phyloP scores from a whole-genome alignment of 2,113 vertebrate genomes.

The Callocephalon fimbriatum region DNA sequence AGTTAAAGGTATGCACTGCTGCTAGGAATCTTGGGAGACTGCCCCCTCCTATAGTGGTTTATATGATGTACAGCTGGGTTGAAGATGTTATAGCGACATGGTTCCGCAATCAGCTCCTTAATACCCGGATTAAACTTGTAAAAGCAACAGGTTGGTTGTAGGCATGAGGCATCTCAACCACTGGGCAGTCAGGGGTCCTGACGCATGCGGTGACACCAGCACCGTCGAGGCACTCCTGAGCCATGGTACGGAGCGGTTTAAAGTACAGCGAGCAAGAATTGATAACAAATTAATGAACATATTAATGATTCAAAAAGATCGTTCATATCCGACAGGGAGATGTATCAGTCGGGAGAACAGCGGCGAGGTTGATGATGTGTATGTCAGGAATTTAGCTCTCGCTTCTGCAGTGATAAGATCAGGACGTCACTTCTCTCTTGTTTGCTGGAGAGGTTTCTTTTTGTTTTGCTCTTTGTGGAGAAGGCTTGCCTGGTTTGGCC shows the following conservation, averaged over 20 bases:
- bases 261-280: conserved; percentile 13
- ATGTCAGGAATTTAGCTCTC: not conserved
- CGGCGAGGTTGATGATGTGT: conserved; percentile 15
- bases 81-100: conserved; percentile 84
- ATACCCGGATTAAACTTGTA: conserved; percentile 80
- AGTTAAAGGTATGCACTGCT: conserved; percentile 77
- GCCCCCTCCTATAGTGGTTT: conserved; percentile 82
- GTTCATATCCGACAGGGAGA: conserved; percentile 16
- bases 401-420: not conserved
- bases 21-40: conserved; percentile 79
- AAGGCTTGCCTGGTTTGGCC: not conserved
- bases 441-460: not conserved
- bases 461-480: not conserved
- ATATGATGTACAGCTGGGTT: conserved; percentile 82
- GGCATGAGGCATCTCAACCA: conserved; percentile 66
- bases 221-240: not conserved
- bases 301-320: conserved; percentile 63
- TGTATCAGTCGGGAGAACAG: not conserved
- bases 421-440: conserved; percentile 22
- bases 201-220: not conserved
- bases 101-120: conserved; percentile 78
- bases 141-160: conserved; percentile 73
- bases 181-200: conserved; percentile 17
- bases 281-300: conserved; percentile 52
- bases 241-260: not conserved